Evolutionary conservation across 2,113 vertebrate species (phyloP).

Genomic region (Macquaria australasica): DNA sequence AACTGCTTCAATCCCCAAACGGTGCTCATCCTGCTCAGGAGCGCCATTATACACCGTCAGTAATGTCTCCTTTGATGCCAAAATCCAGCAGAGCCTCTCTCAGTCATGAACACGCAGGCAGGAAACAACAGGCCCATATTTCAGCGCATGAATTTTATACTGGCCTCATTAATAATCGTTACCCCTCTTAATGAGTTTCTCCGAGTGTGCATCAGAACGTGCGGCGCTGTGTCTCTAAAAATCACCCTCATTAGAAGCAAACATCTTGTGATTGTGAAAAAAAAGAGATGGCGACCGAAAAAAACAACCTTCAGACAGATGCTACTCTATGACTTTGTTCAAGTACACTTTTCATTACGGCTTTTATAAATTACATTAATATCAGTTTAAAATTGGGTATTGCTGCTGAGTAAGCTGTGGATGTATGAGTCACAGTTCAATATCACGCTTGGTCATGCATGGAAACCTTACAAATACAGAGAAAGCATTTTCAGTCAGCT

Average conservation of each 20-base stretch:
- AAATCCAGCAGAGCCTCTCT: constrained; percentile 48
- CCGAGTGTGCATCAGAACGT: constrained; percentile 43
- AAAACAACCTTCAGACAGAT: constrained; percentile 51
- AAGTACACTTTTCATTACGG: constrained; percentile 15
- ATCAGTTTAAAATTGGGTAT: not conserved
- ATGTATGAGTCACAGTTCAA: constrained; percentile 1
- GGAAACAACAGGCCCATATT: constrained; percentile 65
- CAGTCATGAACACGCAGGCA: constrained; percentile 34
- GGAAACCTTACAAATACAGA: not conserved
- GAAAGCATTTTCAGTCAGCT: constrained; percentile 14
- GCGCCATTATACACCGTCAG: constrained; percentile 25
- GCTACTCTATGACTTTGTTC: constrained; percentile 27
- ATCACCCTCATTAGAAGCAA: constrained; percentile 56
- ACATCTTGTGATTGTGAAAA: constrained; percentile 37
- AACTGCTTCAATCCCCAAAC: constrained; percentile 30
- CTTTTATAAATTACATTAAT: constrained; percentile 19
- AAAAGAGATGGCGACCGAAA: not conserved
- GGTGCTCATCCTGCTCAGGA: constrained; percentile 25
- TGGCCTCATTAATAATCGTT: constrained; percentile 76
- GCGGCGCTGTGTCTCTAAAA: constrained; percentile 31
- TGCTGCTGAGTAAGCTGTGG: not conserved
- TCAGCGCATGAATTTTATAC: constrained; percentile 49
- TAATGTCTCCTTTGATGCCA: constrained; percentile 49
- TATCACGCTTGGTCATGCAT: constrained; percentile 6
- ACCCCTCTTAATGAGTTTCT: constrained; percentile 72